These are phyloP conservation scores for Synchiropus splendidus DNA, from an alignment of 2,113 vertebrate genomes.

Conservation along the genomic window DNA sequence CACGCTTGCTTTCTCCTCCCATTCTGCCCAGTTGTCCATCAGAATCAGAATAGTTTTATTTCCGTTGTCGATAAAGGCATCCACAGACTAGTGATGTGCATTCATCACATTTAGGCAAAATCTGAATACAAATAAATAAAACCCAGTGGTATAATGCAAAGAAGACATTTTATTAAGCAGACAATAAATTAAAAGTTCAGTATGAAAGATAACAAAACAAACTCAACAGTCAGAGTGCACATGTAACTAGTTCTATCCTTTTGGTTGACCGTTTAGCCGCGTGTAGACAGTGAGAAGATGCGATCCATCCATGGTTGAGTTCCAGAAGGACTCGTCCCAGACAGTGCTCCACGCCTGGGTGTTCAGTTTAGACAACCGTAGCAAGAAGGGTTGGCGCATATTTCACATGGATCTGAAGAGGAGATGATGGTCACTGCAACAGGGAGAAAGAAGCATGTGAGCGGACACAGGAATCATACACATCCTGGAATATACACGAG, in stretches of 20 bases:
- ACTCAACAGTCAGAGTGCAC: background rate
- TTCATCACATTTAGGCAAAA: too few species aligned
- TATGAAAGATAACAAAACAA: constrained; percentile 2
- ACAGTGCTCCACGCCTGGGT: constrained; percentile 1
- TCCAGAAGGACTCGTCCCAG: too few species aligned
- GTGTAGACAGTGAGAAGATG: too few species aligned
- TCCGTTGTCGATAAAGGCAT: too few species aligned
- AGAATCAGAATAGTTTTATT: too few species aligned
- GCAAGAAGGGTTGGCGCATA: constrained; percentile 72
- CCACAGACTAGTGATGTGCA: too few species aligned
- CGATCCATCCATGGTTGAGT: too few species aligned
- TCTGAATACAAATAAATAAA: too few species aligned
- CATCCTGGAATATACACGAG: background rate
- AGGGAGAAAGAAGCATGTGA: constrained; percentile 1
- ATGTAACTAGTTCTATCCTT: background rate
- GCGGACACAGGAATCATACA: constrained; percentile 8
- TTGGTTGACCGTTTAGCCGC: background rate
- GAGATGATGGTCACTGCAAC: constrained; percentile 53
- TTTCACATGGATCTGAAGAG: constrained; percentile 57
- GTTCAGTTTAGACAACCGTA: constrained; percentile 56
- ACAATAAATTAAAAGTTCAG: constrained; percentile 15
- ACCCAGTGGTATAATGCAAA: background rate
- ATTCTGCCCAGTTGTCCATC: too few species aligned
- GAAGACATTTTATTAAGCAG: constrained; percentile 15
- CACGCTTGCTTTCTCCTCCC: too few species aligned